Percentiles rank a stretch among this genome's conserved stretches.
phyloP scores from a whole-genome alignment of 2,113 vertebrate species.

The Sterrhoptilus dennistouni region DNA sequence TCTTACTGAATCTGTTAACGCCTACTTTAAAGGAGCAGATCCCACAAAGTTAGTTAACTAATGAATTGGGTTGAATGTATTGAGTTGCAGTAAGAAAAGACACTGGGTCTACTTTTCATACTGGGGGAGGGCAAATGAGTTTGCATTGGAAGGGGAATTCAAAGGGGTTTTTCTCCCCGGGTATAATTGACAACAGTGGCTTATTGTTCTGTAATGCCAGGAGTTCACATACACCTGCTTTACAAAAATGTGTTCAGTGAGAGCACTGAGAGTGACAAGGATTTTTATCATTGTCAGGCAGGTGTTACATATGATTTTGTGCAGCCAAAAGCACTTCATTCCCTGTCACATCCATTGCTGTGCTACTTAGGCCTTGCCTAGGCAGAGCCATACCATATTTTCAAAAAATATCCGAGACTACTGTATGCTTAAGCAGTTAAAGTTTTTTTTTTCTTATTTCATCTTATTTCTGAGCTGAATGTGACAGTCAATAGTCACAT shows the following conservation, averaged over 20 bases:
- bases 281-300: background rate
- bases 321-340: background rate
- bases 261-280: background rate
- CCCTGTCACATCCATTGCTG: background rate
- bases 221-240: background rate
- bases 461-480: background rate
- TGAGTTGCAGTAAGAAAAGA: background rate
- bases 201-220: background rate
- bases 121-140: background rate
- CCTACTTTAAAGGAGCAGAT: slow-evolving; percentile 99
- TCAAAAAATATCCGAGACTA: slow-evolving; percentile 6
- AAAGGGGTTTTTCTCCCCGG: accelerated
- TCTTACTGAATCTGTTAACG: slow-evolving; percentile 96
- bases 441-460: background rate
- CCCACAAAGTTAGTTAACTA: slow-evolving; percentile 91
- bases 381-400: background rate
- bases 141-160: background rate
- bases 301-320: background rate
- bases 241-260: background rate
- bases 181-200: background rate
- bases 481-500: background rate
- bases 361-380: background rate
- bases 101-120: background rate
- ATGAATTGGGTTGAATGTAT: slow-evolving; percentile 57
- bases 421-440: slow-evolving; percentile 34